A percentile compares a stretch with the other conserved stretches of the same genome.
Conservation (phyloP, 2,113 vertebrate genomes). For the Brienomyrus brachyistius region DNA sequence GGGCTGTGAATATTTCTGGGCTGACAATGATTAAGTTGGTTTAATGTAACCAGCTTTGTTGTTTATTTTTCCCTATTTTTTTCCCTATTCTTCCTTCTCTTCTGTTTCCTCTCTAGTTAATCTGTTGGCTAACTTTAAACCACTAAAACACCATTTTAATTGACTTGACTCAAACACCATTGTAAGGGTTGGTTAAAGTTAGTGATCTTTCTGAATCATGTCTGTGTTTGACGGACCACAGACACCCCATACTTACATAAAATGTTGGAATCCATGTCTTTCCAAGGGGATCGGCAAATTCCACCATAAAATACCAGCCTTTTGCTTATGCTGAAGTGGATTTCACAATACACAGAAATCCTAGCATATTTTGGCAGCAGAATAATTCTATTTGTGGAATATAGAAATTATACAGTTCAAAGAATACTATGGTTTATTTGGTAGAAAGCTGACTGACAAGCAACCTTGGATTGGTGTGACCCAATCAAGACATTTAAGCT, state of each 20-base stretch:
- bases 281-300: not conserved
- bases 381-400: not conserved
- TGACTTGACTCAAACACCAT: not conserved
- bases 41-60: not conserved
- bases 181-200: not conserved
- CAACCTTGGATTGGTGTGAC: not conserved
- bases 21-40: not conserved
- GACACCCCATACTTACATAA: not conserved
- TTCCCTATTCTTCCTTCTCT: not conserved
- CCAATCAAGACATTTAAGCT: not conserved
- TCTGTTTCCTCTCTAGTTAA: not conserved
- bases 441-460: not conserved
- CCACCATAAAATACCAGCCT: not conserved
- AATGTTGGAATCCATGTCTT: not conserved
- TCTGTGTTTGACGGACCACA: constrained; percentile 4
- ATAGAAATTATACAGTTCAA: not conserved
- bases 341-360: not conserved
- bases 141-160: not conserved
- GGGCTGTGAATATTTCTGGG: not conserved
- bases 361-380: not conserved
- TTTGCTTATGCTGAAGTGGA: not conserved
- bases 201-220: not conserved
- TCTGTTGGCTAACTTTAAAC: not conserved
- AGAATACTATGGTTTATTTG: not conserved
- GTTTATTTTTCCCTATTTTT: not conserved